phyloP scores from a whole-genome alignment of 2,888 invertebrate genomes.

The Cordylochernes scorpioides region DNA sequence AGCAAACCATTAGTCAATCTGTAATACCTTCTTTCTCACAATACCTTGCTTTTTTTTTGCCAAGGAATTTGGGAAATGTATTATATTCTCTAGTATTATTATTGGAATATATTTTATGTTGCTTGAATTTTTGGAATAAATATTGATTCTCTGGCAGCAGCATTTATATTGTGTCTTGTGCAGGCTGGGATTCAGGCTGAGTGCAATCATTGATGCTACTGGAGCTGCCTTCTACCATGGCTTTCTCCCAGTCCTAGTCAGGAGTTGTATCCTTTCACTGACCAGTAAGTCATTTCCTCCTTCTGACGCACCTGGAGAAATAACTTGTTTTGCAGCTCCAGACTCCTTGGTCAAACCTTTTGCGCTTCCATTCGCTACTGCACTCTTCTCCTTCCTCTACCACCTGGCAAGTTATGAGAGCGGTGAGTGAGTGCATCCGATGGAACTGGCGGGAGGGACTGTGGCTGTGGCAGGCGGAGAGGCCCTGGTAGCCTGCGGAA shows the following conservation, averaged over 20 bases:
- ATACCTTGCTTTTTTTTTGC: too few species aligned
- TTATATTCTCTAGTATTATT: too few species aligned
- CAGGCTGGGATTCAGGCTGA: constrained; percentile 25
- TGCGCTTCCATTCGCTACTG: constrained; percentile 49
- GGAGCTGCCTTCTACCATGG: constrained; percentile 65
- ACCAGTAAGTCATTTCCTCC: constrained; percentile 22
- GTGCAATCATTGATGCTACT: constrained; percentile 56
- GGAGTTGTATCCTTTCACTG: constrained; percentile 42
- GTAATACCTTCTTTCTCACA: too few species aligned
- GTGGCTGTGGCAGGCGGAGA: constrained; percentile 42
- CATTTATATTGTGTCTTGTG: too few species aligned
- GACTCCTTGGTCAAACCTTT: constrained; percentile 29
- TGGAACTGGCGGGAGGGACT: too few species aligned
- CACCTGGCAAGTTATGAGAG: constrained; percentile 58
- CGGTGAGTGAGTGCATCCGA: constrained; percentile 13
- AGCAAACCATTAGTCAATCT: too few species aligned
- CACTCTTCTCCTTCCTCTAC: constrained; percentile 61
- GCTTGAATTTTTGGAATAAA: too few species aligned
- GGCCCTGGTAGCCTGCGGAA: constrained; percentile 56
- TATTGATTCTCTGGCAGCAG: too few species aligned
- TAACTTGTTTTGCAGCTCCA: constrained; percentile 13
- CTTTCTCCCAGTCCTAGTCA: constrained; percentile 50
- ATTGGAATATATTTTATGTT: too few species aligned
- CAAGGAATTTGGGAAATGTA: too few species aligned
- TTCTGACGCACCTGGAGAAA: too few species aligned